These are phyloP conservation scores for Edolisoma coerulescens DNA, from an alignment of 2,113 vertebrate genomes.

Conservation along the genomic window DNA sequence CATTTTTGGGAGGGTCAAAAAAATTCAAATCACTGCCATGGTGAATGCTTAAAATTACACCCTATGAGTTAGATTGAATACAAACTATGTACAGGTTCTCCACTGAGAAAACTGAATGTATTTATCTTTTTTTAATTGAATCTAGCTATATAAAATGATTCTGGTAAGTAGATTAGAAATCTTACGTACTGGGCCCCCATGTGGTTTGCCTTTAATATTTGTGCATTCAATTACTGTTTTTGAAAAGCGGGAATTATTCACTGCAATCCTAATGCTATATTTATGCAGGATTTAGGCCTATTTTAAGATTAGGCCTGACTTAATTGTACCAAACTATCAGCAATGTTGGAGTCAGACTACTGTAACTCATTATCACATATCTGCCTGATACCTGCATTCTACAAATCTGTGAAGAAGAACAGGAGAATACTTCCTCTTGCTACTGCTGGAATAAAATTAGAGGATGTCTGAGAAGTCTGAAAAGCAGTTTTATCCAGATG, in stretches of 20 bases:
- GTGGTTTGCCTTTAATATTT: slow-evolving; percentile 45
- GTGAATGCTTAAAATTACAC: slow-evolving; percentile 42
- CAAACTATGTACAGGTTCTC: slow-evolving; percentile 40
- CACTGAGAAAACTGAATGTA: slow-evolving; percentile 36
- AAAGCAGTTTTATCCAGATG: neutral
- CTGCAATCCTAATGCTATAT: slow-evolving; percentile 52
- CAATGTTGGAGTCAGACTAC: neutral
- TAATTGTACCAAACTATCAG: slow-evolving; percentile 63
- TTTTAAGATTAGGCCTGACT: slow-evolving; percentile 65
- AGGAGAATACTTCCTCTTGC: neutral
- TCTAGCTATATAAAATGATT: slow-evolving; percentile 52
- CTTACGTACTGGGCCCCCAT: slow-evolving; percentile 5
- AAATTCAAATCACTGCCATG: neutral
- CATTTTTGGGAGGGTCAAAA: neutral
- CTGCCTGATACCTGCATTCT: neutral
- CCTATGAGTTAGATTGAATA: neutral
- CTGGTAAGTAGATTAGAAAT: slow-evolving; percentile 73
- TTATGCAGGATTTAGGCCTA: slow-evolving; percentile 66
- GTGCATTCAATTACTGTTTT: slow-evolving; percentile 48
- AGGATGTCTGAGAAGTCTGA: neutral
- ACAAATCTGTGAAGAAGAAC: neutral
- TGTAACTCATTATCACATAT: slow-evolving; percentile 5
- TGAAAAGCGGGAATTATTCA: slow-evolving; percentile 59
- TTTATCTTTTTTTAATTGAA: slow-evolving; percentile 71
- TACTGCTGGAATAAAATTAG: neutral